A percentile compares a stretch with the other conserved stretches of the same genome.
phyloP scores from a whole-genome alignment of 2,113 vertebrate species.

The Oxygymnocypris stewartii region DNA sequence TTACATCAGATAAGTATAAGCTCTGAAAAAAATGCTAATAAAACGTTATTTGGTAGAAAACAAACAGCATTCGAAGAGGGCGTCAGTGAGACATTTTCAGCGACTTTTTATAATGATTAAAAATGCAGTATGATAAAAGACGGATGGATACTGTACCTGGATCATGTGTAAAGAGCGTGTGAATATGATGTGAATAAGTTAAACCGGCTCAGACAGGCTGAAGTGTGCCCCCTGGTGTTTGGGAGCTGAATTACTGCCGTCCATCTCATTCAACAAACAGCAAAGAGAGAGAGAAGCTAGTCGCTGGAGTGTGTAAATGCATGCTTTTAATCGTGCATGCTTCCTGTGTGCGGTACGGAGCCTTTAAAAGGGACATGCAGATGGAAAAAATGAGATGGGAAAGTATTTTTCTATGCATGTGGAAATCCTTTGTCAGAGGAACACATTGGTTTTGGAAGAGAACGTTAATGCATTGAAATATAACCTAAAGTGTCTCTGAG shows the following conservation, averaged over 20 bases:
- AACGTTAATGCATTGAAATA: background rate
- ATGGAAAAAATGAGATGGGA: background rate
- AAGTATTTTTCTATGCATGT: background rate
- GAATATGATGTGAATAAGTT: background rate
- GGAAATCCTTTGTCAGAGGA: background rate
- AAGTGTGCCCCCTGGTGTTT: constrained; percentile 41
- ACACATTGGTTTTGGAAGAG: no score
- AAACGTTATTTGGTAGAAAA: background rate
- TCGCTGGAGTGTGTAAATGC: constrained; percentile 15
- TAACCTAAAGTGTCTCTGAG: background rate
- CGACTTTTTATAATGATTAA: background rate
- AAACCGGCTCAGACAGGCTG: constrained; percentile 31
- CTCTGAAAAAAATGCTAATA: background rate
- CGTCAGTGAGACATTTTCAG: constrained; percentile 31
- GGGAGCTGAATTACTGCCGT: constrained; percentile 30
- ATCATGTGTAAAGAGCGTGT: constrained; percentile 4
- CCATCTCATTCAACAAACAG: constrained; percentile 34
- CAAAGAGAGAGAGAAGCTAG: constrained; percentile 30
- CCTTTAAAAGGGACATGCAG: background rate
- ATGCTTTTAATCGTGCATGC: constrained; percentile 51
- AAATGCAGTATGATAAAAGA: background rate
- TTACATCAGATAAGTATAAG: background rate
- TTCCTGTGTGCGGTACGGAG: constrained; percentile 4
- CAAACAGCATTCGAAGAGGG: background rate
- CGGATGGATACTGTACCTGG: constrained; percentile 40